Evolutionary conservation across 2,797 vertebrate genomes (phyloP).

Genomic region (Ceryle rudis): DNA sequence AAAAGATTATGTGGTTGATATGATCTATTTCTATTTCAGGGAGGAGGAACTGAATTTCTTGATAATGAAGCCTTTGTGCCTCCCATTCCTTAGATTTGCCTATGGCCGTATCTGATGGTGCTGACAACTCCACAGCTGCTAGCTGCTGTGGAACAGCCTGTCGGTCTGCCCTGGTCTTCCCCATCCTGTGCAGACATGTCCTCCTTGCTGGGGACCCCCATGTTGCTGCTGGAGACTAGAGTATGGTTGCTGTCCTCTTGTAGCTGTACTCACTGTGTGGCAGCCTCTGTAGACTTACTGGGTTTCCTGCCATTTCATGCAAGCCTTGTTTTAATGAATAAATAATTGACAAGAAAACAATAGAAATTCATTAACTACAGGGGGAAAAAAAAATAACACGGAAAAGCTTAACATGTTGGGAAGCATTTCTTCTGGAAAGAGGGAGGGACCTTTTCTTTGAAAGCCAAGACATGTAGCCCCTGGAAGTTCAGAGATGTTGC

Average conservation of each 20-base stretch:
- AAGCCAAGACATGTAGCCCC: slow-evolving; percentile 1
- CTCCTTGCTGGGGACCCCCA: background rate
- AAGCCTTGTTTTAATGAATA: slow-evolving; percentile 48
- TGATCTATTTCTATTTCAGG: background rate
- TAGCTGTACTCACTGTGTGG: fast-evolving
- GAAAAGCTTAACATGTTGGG: slow-evolving; percentile 21
- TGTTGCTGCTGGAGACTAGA: fast-evolving
- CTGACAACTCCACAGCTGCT: fast-evolving
- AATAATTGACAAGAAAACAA: slow-evolving; percentile 53
- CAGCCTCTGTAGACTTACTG: background rate
- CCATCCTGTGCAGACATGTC: background rate
- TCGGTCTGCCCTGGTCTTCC: background rate
- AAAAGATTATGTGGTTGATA: background rate
- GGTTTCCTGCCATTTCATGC: background rate
- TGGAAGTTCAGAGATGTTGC: slow-evolving; percentile 22
- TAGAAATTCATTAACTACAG: slow-evolving; percentile 36
- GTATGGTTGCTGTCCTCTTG: fast-evolving
- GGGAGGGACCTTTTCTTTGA: slow-evolving; percentile 13
- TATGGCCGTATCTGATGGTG: fast-evolving
- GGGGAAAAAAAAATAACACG: background rate
- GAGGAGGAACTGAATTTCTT: background rate
- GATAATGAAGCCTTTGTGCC: background rate
- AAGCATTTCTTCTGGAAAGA: slow-evolving; percentile 31
- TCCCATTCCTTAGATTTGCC: background rate
- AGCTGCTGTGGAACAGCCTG: background rate